Evolutionary conservation across 1,140 invertebrate genomes (phyloP).

Genomic region (Trichonephila clavipes): DNA sequence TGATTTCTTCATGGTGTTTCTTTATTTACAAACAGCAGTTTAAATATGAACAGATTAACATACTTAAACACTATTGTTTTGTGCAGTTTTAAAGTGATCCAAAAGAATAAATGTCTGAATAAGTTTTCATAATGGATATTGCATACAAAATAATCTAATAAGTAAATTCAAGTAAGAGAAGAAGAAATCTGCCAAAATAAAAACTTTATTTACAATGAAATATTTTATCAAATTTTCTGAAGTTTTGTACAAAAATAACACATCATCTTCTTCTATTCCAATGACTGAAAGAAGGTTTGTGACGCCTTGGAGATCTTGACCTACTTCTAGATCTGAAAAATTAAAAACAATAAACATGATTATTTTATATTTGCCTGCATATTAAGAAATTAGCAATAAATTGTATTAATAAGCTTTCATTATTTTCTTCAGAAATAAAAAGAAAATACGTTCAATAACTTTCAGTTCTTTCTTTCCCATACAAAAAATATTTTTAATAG

Average conservation of each 20-base stretch:
- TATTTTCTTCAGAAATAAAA: no score
- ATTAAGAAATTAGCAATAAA: no score
- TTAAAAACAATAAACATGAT: background rate
- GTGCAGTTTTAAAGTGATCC: background rate
- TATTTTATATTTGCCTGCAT: no score
- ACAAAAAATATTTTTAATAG: no score
- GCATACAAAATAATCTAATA: no score
- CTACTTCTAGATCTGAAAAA: conserved; percentile 56
- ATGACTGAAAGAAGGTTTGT: conserved; percentile 37
- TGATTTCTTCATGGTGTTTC: no score
- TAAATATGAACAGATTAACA: background rate
- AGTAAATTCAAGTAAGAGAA: background rate
- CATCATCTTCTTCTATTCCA: conserved; percentile 48
- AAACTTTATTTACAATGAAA: conserved; percentile 23
- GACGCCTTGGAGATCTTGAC: conserved; percentile 44
- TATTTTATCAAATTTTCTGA: background rate
- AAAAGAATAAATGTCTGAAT: background rate
- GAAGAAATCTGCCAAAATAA: background rate
- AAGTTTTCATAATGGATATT: background rate
- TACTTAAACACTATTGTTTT: background rate
- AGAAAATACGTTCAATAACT: no score
- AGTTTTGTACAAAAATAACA: background rate
- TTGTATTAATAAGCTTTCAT: no score
- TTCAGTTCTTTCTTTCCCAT: no score
- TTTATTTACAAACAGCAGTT: no score